Conservation (phyloP, 2,797 vertebrate genomes). For the Onychomys leucogaster region DNA sequence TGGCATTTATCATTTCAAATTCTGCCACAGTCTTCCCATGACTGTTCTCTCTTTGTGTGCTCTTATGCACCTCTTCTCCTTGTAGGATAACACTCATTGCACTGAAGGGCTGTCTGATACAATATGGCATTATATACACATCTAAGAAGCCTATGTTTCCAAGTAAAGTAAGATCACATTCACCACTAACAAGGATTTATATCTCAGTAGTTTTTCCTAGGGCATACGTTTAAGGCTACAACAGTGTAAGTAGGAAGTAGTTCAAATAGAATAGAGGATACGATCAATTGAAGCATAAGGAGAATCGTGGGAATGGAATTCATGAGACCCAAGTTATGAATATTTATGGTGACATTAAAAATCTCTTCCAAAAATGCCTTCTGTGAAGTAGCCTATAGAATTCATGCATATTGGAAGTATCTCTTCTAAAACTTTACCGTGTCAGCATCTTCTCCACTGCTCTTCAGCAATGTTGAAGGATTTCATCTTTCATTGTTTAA, state of each 20-base stretch:
- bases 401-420: conserved; percentile 42
- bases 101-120: background rate
- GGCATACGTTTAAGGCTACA: background rate
- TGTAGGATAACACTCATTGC: background rate
- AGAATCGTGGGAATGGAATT: conserved; percentile 45
- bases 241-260: conserved; percentile 3
- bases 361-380: conserved; percentile 63
- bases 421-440: conserved; percentile 1
- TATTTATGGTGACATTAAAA: conserved; percentile 53
- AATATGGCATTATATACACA: background rate
- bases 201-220: background rate
- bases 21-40: background rate
- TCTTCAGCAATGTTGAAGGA: background rate
- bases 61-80: background rate
- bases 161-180: background rate
- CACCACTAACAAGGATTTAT: background rate
- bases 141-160: background rate
- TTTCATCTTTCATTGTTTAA: conserved; percentile 44
- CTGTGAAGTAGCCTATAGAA: conserved; percentile 60
- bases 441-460: background rate
- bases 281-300: conserved; percentile 26
- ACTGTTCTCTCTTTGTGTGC: background rate
- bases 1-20: background rate
- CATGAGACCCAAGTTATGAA: conserved; percentile 44
- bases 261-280: background rate